These are phyloP conservation scores for Sarcophaga peregrina DNA, from an alignment of 1,140 invertebrate species.

Conservation along the genomic window DNA sequence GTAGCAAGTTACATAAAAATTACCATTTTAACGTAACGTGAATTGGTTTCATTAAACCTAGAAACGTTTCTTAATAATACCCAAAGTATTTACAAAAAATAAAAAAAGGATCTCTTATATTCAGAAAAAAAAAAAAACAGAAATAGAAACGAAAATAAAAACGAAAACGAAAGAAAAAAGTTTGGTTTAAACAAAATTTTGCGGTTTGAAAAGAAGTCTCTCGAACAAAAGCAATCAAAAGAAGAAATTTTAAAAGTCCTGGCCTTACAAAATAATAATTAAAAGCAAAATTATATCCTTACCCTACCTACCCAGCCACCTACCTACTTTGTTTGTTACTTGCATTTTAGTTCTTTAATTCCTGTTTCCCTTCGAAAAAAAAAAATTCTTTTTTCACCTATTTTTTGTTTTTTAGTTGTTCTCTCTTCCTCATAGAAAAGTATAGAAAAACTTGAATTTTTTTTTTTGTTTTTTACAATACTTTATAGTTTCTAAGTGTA, in stretches of 20 bases:
- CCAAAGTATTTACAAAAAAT: too few relatives aligned
- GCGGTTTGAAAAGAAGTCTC: conserved; percentile 51
- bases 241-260: background rate
- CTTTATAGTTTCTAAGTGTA: conserved; percentile 21
- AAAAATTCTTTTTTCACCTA: too few relatives aligned
- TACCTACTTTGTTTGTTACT: background rate
- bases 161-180: background rate
- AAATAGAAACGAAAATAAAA: too few relatives aligned
- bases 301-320: background rate
- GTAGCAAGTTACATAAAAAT: background rate
- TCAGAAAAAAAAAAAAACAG: too few relatives aligned
- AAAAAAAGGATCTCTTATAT: too few relatives aligned
- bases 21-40: background rate
- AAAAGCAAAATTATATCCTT: background rate
- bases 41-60: too few relatives aligned
- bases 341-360: background rate
- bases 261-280: background rate
- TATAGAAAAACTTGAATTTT: background rate
- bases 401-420: too few relatives aligned
- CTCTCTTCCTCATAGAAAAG: too few relatives aligned
- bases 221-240: conserved; percentile 34
- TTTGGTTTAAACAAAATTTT: conserved; percentile 5
- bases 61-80: too few relatives aligned
- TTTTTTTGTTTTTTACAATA: background rate
- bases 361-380: background rate